Evolutionary conservation across 2,888 invertebrate genomes (phyloP), one percentile per base, ranked within the genome.

Genomic region (Limenitis camilla): DNA sequence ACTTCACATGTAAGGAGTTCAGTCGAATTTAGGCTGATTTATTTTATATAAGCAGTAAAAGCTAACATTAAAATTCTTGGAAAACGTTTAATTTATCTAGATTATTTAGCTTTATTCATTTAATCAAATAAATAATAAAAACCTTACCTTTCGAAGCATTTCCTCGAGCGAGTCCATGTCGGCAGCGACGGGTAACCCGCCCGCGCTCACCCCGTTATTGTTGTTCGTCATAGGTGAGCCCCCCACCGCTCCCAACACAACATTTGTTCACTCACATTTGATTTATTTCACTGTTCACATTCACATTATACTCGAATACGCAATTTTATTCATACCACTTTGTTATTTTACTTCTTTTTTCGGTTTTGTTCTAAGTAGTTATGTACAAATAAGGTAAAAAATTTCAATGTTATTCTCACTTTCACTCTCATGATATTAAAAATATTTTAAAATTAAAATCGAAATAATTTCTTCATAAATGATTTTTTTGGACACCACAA

Each of bases 141-240:
- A 28, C 36, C 77, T 89, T 88, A 93, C 93, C 93, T 93, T 93
- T 74, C 92, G 90, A 74, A 93, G 89, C 91, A 93, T 92, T 83
- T 93, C 93, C 78, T 93, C 93, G 67, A 93, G 88, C 67, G 93
- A 92, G 72, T 93, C 93, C 90, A 92, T 92, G 79, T 92, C 92
- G 79, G 90, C 87, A 78, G 82, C 76, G 69, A 90, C 90, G 75
- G 90, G 89, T 81, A 88, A 89, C 65, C 90, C 90, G 76, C 88
- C 90, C 84, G 89, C 75, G 84, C 89, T 87, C 68, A 85, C 74
- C 48, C 90, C 90, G 84, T 90, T 91, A 75, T 91, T 91, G 74
- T 91, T 90, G 68, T 90, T 86, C 74, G 90, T 90, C 84, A 90
- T 81, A 68, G 88, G 88, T 67, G 89, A 83, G 72, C 68, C 68